These are phyloP conservation scores for Calameuta filiformis DNA, from an alignment of 2,888 invertebrate genomes.

Conservation along the genomic window DNA sequence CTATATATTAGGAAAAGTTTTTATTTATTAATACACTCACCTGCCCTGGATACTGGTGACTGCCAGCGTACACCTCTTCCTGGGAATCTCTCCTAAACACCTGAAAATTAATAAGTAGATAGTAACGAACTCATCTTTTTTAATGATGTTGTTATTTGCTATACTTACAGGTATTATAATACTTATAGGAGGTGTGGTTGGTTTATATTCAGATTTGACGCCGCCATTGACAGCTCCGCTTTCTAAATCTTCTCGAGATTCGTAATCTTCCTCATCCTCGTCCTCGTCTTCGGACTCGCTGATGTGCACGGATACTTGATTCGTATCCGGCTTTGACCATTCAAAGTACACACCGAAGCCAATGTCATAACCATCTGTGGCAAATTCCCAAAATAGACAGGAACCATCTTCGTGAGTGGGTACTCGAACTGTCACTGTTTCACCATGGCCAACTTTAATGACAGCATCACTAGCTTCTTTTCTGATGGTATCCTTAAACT, in stretches of 20 bases:
- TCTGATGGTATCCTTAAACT: slow-evolving; percentile 89
- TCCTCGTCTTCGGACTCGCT: slow-evolving; percentile 96
- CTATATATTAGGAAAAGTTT: neutral
- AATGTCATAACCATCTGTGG: slow-evolving; percentile 97
- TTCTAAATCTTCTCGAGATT: slow-evolving; percentile 72
- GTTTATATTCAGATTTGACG: slow-evolving; percentile 50
- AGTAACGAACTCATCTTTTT: neutral
- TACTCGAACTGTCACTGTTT: slow-evolving; percentile 95
- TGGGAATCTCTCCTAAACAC: slow-evolving; percentile 97
- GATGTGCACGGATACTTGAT: slow-evolving; percentile 92
- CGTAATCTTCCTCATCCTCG: slow-evolving; percentile 74
- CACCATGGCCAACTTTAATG: slow-evolving; percentile 94
- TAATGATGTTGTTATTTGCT: neutral
- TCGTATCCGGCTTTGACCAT: slow-evolving; percentile 90
- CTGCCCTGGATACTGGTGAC: slow-evolving; percentile 92
- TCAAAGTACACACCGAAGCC: slow-evolving; percentile 99
- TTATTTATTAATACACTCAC: slow-evolving; percentile 63
- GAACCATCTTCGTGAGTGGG: slow-evolving; percentile 95
- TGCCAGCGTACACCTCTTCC: slow-evolving; percentile 95
- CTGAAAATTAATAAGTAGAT: slow-evolving; percentile 72
- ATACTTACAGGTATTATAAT: slow-evolving; percentile 58
- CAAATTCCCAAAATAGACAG: slow-evolving; percentile 98
- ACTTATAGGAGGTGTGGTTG: slow-evolving; percentile 53
- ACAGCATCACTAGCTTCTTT: slow-evolving; percentile 87
- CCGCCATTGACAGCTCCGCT: slow-evolving; percentile 53